Evolutionary conservation across 2,113 vertebrate species (phyloP).

Genomic region (Ptyas mucosa): DNA sequence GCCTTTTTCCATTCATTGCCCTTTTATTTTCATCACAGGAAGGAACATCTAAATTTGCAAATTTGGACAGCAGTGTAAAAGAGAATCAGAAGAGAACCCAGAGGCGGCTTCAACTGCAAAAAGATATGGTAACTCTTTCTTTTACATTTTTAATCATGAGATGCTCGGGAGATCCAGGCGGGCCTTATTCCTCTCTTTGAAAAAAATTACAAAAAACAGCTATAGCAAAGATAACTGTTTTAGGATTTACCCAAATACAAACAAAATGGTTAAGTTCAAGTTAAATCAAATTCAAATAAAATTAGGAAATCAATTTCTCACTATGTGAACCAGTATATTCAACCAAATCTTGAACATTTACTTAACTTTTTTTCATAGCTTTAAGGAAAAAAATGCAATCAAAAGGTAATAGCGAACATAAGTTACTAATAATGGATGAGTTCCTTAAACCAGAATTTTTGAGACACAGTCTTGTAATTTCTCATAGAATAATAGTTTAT

Average conservation of each 20-base stretch:
- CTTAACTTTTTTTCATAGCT: not conserved
- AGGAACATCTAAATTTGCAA: constrained; percentile 95
- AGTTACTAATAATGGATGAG: not conserved
- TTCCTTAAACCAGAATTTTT: not conserved
- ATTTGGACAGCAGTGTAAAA: constrained; percentile 87
- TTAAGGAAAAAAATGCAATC: not conserved
- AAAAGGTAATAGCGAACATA: not conserved
- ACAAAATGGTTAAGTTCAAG: not conserved
- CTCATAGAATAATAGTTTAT: not conserved
- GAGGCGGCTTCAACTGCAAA: constrained; percentile 87
- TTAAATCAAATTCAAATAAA: not conserved
- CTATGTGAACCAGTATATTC: not conserved
- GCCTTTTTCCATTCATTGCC: not conserved
- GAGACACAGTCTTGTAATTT: not conserved
- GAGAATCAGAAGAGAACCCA: constrained; percentile 93
- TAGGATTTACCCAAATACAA: not conserved
- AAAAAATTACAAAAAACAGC: constrained; percentile 13
- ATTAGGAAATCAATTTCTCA: constrained; percentile 7
- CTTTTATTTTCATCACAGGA: constrained; percentile 72
- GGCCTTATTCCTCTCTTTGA: constrained; percentile 34
- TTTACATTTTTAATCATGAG: not conserved
- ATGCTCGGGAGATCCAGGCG: not conserved
- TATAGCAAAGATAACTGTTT: not conserved
- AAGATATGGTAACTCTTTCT: constrained; percentile 80
- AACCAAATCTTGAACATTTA: not conserved